Conservation (phyloP, 2,797 vertebrate species). For the Lepilemur ruficaudatus region DNA sequence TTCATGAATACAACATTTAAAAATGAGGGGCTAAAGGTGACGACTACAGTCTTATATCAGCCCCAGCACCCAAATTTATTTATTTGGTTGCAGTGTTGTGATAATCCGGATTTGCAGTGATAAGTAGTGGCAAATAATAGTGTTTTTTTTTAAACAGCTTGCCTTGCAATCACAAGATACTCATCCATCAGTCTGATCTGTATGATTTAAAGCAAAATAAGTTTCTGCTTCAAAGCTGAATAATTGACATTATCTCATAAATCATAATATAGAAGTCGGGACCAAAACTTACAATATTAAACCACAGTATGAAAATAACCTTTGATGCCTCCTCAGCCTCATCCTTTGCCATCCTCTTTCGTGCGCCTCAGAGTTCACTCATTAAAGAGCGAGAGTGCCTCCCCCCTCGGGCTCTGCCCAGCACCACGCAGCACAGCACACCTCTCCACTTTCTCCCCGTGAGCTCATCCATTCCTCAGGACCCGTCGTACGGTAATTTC, state of each 20-base stretch:
- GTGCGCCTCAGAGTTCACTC: background rate
- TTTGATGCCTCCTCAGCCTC: background rate
- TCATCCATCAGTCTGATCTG: slow-evolving; percentile 61
- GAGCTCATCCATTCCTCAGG: background rate
- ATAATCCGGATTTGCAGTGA: slow-evolving; percentile 16
- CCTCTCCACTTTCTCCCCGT: background rate
- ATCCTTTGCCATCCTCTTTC: background rate
- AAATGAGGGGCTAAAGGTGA: background rate
- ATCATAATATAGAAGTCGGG: slow-evolving; percentile 51
- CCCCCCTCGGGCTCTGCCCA: accelerated
- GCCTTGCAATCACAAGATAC: slow-evolving; percentile 36
- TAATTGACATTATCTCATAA: slow-evolving; percentile 69
- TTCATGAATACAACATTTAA: background rate
- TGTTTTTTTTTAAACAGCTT: slow-evolving; percentile 2
- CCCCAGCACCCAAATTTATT: background rate
- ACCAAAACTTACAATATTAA: slow-evolving; percentile 37
- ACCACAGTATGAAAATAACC: slow-evolving; percentile 1
- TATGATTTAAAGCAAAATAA: slow-evolving; percentile 56
- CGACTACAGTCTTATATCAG: background rate
- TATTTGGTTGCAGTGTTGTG: background rate
- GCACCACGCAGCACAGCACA: background rate
- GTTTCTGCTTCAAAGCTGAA: slow-evolving; percentile 63
- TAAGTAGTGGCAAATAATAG: slow-evolving; percentile 25
- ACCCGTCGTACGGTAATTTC: background rate
- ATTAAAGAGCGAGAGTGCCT: accelerated